A percentile compares a stretch with the other conserved stretches of the same genome.
These are phyloP conservation scores for Gallinago undulata DNA, from an alignment of 2,113 vertebrate species.

Conservation along the genomic window DNA sequence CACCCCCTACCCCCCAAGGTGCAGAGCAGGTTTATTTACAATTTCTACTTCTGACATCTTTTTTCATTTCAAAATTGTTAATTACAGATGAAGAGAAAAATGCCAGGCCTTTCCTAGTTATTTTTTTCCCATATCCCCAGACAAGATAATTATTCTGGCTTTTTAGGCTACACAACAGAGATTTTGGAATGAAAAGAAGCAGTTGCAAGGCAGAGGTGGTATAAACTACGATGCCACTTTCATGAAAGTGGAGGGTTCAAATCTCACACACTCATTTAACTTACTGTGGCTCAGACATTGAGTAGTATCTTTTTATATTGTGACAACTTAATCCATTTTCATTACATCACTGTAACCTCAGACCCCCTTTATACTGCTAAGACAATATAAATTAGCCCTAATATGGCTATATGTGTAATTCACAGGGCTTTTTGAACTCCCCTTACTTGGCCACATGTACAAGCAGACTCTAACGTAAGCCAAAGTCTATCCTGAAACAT, in stretches of 20 bases:
- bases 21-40: background rate
- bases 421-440: background rate
- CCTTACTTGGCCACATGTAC: background rate
- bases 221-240: background rate
- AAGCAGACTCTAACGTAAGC: background rate
- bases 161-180: background rate
- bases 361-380: background rate
- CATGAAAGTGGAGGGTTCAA: background rate
- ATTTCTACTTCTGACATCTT: background rate
- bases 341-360: background rate
- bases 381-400: background rate
- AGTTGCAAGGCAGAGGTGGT: background rate
- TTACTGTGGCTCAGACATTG: background rate
- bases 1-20: background rate
- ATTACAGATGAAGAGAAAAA: background rate
- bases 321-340: background rate
- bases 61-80: background rate
- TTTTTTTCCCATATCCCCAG: background rate
- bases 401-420: background rate
- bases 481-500: background rate
- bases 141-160: background rate
- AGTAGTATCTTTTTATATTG: background rate
- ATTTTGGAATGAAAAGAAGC: background rate
- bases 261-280: background rate
- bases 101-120: background rate